phyloP scores from a whole-genome alignment of 2,797 vertebrate species.

The Monodelphis domestica region DNA sequence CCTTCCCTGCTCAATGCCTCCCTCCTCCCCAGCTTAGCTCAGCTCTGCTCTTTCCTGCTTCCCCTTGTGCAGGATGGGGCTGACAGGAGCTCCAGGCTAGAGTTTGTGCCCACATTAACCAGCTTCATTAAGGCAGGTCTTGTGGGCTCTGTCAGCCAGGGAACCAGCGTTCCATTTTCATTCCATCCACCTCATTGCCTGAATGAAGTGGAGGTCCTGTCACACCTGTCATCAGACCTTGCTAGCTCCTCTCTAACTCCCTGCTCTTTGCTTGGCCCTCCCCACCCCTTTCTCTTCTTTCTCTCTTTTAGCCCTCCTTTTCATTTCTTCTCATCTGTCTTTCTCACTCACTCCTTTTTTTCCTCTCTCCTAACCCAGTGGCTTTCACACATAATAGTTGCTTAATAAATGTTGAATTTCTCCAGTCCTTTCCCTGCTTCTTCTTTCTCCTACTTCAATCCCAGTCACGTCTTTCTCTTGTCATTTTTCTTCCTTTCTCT shows the following conservation, averaged over 20 bases:
- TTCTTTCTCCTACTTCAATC: neutral
- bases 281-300: neutral
- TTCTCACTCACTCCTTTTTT: neutral
- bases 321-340: neutral
- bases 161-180: neutral
- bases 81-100: neutral
- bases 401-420: neutral
- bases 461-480: neutral
- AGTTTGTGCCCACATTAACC: neutral
- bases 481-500: no score
- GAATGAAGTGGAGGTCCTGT: neutral
- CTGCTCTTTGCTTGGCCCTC: neutral
- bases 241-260: neutral
- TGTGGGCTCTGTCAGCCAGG: constrained; percentile 11
- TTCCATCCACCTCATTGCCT: constrained; percentile 41
- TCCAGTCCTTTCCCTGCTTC: neutral
- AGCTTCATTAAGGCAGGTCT: constrained; percentile 36
- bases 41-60: neutral
- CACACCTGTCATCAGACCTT: constrained; percentile 5
- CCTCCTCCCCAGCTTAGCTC: neutral
- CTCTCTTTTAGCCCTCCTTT: neutral
- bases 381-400: neutral
- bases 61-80: neutral
- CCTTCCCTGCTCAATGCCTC: neutral
- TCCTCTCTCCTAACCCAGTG: neutral